Evolutionary conservation across 1,140 invertebrate species (phyloP).

Genomic region (Battus philenor): DNA sequence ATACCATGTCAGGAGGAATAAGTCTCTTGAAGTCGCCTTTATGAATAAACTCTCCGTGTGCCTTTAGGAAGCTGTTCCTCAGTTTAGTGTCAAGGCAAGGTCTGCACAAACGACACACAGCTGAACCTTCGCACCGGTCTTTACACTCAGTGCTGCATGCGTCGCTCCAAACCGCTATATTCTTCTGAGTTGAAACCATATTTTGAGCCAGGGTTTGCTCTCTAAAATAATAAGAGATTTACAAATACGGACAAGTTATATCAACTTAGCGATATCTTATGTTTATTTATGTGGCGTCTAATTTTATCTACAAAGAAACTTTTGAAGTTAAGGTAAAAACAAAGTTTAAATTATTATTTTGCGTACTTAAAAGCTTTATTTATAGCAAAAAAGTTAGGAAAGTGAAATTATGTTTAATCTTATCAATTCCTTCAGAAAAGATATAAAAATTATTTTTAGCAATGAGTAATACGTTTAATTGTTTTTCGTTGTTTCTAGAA

Average conservation of each 20-base stretch:
- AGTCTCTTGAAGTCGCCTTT: constrained; percentile 87
- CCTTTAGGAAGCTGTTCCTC: constrained; percentile 78
- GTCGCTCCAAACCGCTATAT: constrained; percentile 86
- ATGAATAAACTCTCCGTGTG: constrained; percentile 88
- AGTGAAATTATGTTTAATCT: too few relatives aligned
- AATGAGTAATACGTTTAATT: too few relatives aligned
- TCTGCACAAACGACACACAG: constrained; percentile 86
- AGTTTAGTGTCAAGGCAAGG: constrained; percentile 83
- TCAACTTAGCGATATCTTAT: too few relatives aligned
- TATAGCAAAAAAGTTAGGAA: too few relatives aligned
- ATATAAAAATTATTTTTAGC: too few relatives aligned
- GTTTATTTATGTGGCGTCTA: neutral
- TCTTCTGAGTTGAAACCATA: constrained; percentile 87
- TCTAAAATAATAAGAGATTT: constrained; percentile 26
- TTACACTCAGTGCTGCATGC: constrained; percentile 80
- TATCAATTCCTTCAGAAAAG: too few relatives aligned
- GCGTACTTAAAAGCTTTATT: too few relatives aligned
- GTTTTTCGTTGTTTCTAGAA: too few relatives aligned
- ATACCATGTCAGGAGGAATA: constrained; percentile 86
- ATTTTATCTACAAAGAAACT: neutral
- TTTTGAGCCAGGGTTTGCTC: constrained; percentile 68
- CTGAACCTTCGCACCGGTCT: constrained; percentile 76
- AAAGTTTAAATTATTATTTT: neutral
- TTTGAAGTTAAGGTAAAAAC: neutral
- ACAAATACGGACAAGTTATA: too few relatives aligned